Evolutionary conservation across 2,113 vertebrate species (phyloP), one percentile per base, ranked within the genome.

Genomic region (Antechinus flavipes): DNA sequence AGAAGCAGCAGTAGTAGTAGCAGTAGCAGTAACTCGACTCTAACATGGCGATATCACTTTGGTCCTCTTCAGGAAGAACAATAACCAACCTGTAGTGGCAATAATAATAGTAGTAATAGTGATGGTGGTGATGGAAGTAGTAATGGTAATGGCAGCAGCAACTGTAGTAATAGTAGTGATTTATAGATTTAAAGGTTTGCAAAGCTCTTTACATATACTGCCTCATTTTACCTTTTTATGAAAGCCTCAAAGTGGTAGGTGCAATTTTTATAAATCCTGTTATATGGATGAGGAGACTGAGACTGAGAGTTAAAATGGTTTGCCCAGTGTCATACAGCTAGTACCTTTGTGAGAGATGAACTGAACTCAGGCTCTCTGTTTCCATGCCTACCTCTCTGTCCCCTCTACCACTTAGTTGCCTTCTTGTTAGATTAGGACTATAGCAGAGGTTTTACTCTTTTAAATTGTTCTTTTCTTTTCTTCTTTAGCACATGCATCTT

Each of bases 61-160:
- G 49, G 49, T 49, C 5, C 5, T 8, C 49, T 49, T 49, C 49
- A 49, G 49, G 49, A 49, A 49, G 49, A 5, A 49, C 49, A 49
- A 49, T 7, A 49, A 49, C 49, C 49, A 49, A 49, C 6, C 49
- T 49, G 50, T 52, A 52, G 50, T 52, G 50, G 50, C 10, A 52
- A 6, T 52, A 52, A 6, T 52, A 52, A 9, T 11, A 52, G 50
- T 11, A 52, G 50, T 11, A 52, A 5, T 11, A 52, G 50, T 11
- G 6, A 6, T 52, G 6, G 50, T 52, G 6, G 0, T 52, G 6
- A 10, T 52, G 1, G 9, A 1, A 52, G 10, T 1, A 11, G 50
- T 52, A 50, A 7, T 9, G 50, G 8, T 0, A 52, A 11, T 52
- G 50, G 50, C 50, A 52, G 50, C 50, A 52, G 50, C 50, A 52